Base-by-base conservation (phyloP, 2,888 invertebrate species). In the Halictus quadricinctus region DNA sequence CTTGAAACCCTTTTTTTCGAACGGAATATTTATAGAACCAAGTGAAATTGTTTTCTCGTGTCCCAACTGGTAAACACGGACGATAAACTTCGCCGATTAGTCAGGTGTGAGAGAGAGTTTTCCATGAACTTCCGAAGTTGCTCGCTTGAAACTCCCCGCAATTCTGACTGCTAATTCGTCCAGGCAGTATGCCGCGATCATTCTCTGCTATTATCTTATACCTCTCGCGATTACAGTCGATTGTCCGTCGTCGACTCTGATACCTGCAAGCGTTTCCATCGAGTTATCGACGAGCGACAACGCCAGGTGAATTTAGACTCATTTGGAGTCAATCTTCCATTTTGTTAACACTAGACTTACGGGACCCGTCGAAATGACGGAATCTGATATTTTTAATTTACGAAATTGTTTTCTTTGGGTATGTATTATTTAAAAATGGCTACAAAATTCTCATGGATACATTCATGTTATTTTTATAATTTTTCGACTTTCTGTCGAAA, bases 151-250 rank as follows among this genome's bases (percentile, higher is more conserved):
- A 64, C 25, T 15, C 15, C 29, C 29, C 2, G 29, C 64, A 64
- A 64, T 29, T 29, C 64, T 15, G 29, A 64, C 64, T 12, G 58
- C 58, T 64, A 64, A 29, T 64, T 64, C 18, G 15, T 18, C 64
- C 29, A 15, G 29, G 15, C 2, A 29, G 29, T 3, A n/a, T 58
- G 6, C 7, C 1, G 29, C 15, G 7, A 29, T 64, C 15, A 64
- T 64, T 64, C 7, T 64, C 29, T 25, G 64, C 64, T n/a, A 64
- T 64, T 64, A 64, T 64, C 64, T 64, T 64, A 64, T 64, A 64
- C 29, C 64, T 64, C 15, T 8, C 25, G 64, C 64, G 8, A 64
- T 64, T 64, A 64, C 29, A 64, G 64, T 64, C 64, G 29, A 64
- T 64, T 29, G 64, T 29, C 29, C 29, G 29, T 64, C 64, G 64